Percentiles rank a stretch among this genome's conserved stretches.
These are phyloP conservation scores for Paragorgia papillata DNA, from an alignment of 92 coral and sea anemone genomes.

Conservation along the genomic window DNA sequence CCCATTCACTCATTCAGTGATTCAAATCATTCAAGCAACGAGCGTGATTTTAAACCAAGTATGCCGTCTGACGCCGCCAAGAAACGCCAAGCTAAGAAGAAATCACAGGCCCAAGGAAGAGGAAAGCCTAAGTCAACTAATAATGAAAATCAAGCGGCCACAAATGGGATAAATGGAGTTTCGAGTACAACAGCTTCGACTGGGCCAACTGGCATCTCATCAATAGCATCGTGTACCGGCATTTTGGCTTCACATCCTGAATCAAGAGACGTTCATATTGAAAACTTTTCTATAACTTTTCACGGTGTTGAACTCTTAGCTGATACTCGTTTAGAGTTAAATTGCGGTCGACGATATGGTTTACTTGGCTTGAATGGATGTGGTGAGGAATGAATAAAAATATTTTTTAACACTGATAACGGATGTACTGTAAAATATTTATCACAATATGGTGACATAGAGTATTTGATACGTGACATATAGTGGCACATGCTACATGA, in stretches of 20 bases:
- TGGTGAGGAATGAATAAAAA: slow-evolving; percentile 71
- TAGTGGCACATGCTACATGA: too few relatives aligned
- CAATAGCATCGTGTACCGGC: slow-evolving; percentile 94
- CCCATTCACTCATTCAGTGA: too few relatives aligned
- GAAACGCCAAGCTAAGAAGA: slow-evolving; percentile 99
- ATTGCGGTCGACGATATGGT: slow-evolving; percentile 96
- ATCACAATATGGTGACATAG: too few relatives aligned
- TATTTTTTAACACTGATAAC: too few relatives aligned
- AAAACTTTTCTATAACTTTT: slow-evolving; percentile 93
- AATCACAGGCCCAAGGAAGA: slow-evolving; percentile 93
- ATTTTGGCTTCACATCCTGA: slow-evolving; percentile 98
- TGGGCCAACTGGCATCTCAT: too few relatives aligned
- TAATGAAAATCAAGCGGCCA: slow-evolving; percentile 44
- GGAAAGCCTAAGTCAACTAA: slow-evolving; percentile 74
- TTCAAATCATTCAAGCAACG: too few relatives aligned
- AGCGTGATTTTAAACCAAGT: not conserved
- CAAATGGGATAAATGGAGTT: slow-evolving; percentile 55
- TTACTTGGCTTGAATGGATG: slow-evolving; percentile 95
- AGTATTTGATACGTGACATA: too few relatives aligned
- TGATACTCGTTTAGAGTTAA: slow-evolving; percentile 89
- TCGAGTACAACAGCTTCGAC: slow-evolving; percentile 20
- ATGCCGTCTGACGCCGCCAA: slow-evolving; percentile 99
- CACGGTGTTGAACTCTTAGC: slow-evolving; percentile 96
- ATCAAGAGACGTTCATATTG: slow-evolving; percentile 87
- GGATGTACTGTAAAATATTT: too few relatives aligned